These are phyloP conservation scores for Lepidonotus clava DNA, from an alignment of 2,888 invertebrate species.

Conservation along the genomic window DNA sequence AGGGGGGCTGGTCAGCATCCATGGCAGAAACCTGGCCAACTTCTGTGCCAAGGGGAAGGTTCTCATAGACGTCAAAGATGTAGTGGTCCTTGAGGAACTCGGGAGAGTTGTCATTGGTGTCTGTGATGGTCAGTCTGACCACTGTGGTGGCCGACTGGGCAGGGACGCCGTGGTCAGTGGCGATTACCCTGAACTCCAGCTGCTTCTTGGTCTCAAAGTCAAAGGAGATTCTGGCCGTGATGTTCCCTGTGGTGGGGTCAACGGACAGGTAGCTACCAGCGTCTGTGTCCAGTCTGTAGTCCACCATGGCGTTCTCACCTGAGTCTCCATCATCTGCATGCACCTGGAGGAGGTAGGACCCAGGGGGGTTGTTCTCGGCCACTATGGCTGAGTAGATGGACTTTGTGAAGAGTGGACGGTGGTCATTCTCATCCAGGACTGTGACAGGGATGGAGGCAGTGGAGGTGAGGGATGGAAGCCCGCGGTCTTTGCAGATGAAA, in stretches of 20 bases:
- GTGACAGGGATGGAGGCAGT: conserved; percentile 48
- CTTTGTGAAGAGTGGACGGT: conserved; percentile 32
- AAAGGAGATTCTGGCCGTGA: conserved; percentile 90
- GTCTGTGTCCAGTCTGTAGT: conserved; percentile 60
- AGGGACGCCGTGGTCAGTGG: conserved; percentile 74
- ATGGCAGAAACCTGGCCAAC: conserved; percentile 73
- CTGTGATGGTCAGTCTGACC: conserved; percentile 70
- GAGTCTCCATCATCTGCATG: conserved; percentile 63
- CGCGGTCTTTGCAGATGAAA: conserved; percentile 50
- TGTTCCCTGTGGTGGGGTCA: conserved; percentile 88
- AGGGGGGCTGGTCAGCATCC: conserved; percentile 72
- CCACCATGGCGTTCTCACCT: conserved; percentile 70
- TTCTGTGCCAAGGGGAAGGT: conserved; percentile 67
- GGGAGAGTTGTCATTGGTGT: conserved; percentile 76
- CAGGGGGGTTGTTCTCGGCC: conserved; percentile 39
- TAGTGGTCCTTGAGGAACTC: conserved; percentile 86
- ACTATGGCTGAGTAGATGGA: background rate
- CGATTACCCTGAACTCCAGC: conserved; percentile 68
- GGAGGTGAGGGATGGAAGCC: background rate
- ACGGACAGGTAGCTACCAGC: conserved; percentile 40
- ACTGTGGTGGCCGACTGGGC: conserved; percentile 67
- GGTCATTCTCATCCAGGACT: conserved; percentile 56
- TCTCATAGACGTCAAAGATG: conserved; percentile 89
- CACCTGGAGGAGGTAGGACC: conserved; percentile 15
- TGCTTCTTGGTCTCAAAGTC: conserved; percentile 88